Conservation (phyloP, 2,113 vertebrate genomes). For the Siniperca knerii region DNA sequence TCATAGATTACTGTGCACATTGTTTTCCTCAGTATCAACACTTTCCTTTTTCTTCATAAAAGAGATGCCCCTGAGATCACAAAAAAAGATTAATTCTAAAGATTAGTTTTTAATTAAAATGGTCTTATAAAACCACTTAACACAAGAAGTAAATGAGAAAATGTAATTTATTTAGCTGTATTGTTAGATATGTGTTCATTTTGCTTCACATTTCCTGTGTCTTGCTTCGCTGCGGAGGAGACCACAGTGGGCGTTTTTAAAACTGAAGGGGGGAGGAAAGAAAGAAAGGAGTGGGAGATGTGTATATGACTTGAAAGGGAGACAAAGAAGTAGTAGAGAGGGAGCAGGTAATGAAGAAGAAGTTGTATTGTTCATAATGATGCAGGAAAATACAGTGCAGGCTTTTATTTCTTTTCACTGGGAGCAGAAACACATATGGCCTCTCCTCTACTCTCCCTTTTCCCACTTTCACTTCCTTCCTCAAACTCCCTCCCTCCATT, state of each 20-base stretch:
- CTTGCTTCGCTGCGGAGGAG: slow-evolving; percentile 1
- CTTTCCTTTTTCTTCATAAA: not conserved
- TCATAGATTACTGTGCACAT: slow-evolving; percentile 42
- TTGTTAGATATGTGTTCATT: slow-evolving; percentile 17
- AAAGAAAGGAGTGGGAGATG: slow-evolving; percentile 32
- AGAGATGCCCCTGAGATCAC: slow-evolving; percentile 55
- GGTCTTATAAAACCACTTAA: slow-evolving; percentile 36
- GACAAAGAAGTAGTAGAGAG: slow-evolving; percentile 24
- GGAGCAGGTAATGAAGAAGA: slow-evolving; percentile 30
- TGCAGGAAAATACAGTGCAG: slow-evolving; percentile 3
- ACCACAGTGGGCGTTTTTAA: slow-evolving; percentile 15
- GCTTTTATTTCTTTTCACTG: slow-evolving; percentile 26
- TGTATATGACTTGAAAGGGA: slow-evolving; percentile 33
- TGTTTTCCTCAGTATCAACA: slow-evolving; percentile 43
- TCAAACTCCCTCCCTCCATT: not conserved
- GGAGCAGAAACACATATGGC: not conserved
- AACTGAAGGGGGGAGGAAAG: slow-evolving; percentile 21
- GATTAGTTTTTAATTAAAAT: slow-evolving; percentile 73
- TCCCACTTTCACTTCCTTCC: not conserved
- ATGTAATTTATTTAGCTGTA: slow-evolving; percentile 36
- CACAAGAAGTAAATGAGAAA: slow-evolving; percentile 16
- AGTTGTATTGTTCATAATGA: slow-evolving; percentile 34
- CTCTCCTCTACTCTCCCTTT: not conserved
- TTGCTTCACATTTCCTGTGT: not conserved
- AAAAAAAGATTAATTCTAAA: slow-evolving; percentile 46